Evolutionary conservation across 1,140 invertebrate species (phyloP).

Genomic region (Drosophila lini): DNA sequence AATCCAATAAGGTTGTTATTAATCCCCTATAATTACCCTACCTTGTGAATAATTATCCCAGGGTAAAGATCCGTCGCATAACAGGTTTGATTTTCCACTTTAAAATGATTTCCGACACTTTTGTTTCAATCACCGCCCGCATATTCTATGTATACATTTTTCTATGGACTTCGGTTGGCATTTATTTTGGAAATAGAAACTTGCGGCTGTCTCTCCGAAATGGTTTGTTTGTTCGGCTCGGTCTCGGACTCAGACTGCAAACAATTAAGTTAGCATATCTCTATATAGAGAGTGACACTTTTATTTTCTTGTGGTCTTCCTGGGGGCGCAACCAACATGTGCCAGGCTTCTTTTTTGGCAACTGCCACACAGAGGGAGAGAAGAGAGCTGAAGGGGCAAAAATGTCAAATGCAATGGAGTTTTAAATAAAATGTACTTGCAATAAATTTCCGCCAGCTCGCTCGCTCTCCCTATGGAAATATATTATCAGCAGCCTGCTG

Average conservation of each 20-base stretch:
- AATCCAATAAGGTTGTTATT: background rate
- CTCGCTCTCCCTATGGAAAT: slow-evolving; percentile 24
- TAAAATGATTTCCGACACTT: slow-evolving; percentile 25
- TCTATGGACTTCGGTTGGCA: slow-evolving; percentile 16
- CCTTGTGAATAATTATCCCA: background rate
- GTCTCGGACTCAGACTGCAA: slow-evolving; percentile 51
- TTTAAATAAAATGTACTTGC: slow-evolving; percentile 79
- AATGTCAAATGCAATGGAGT: slow-evolving; percentile 69
- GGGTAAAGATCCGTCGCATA: slow-evolving; percentile 5
- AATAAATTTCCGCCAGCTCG: slow-evolving; percentile 70
- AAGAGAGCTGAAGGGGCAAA: slow-evolving; percentile 5
- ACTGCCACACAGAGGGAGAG: slow-evolving; percentile 19
- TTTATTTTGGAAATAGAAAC: slow-evolving; percentile 47
- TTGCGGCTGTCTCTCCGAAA: slow-evolving; percentile 27
- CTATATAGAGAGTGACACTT: slow-evolving; percentile 66
- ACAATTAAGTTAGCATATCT: slow-evolving; percentile 69
- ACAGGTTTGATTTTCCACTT: slow-evolving; percentile 8
- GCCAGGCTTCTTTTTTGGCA: slow-evolving; percentile 56
- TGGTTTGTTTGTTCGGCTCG: slow-evolving; percentile 47
- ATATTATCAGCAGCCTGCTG: slow-evolving; percentile 29
- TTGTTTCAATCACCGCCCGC: slow-evolving; percentile 27
- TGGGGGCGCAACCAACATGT: slow-evolving; percentile 17
- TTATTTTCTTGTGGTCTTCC: slow-evolving; percentile 68
- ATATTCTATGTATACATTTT: slow-evolving; percentile 10
- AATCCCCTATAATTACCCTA: background rate